Conservation (phyloP, 2,113 vertebrate species). For the Girardinichthys multiradiatus region DNA sequence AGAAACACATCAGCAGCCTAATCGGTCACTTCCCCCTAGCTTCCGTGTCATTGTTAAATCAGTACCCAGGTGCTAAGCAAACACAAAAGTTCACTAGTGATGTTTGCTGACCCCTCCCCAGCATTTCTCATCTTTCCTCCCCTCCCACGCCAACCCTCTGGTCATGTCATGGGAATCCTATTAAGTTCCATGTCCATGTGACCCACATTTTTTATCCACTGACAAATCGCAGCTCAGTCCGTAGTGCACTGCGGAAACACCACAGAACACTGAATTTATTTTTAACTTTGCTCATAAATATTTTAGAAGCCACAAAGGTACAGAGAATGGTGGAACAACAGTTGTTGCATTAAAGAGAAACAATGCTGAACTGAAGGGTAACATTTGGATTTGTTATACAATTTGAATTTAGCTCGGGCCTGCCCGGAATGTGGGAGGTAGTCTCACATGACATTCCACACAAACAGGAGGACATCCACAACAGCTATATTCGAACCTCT, state of each 20-base stretch:
- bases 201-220: conserved; percentile 50
- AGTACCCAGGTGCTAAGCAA: conserved; percentile 61
- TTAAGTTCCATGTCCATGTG: conserved; percentile 42
- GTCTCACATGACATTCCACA: not conserved
- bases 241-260: conserved; percentile 11
- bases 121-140: conserved; percentile 23
- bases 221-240: conserved; percentile 27
- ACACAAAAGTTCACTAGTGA: conserved; percentile 45
- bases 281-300: conserved; percentile 35
- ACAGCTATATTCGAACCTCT: not conserved
- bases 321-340: conserved; percentile 25
- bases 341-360: conserved; percentile 32
- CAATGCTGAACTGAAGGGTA: conserved; percentile 10
- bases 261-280: conserved; percentile 12
- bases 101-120: conserved; percentile 6
- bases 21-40: conserved; percentile 59
- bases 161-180: conserved; percentile 69
- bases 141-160: conserved; percentile 34
- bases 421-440: too few species aligned
- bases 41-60: conserved; percentile 43
- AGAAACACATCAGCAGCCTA: conserved; percentile 57
- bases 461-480: conserved; percentile 1
- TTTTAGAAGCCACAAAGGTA: conserved; percentile 27
- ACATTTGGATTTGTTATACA: conserved; percentile 27
- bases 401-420: not conserved